A percentile compares a stretch with the other conserved stretches of the same genome.
phyloP scores from a whole-genome alignment of 1,140 invertebrate species.

The Liolophura sinensis region DNA sequence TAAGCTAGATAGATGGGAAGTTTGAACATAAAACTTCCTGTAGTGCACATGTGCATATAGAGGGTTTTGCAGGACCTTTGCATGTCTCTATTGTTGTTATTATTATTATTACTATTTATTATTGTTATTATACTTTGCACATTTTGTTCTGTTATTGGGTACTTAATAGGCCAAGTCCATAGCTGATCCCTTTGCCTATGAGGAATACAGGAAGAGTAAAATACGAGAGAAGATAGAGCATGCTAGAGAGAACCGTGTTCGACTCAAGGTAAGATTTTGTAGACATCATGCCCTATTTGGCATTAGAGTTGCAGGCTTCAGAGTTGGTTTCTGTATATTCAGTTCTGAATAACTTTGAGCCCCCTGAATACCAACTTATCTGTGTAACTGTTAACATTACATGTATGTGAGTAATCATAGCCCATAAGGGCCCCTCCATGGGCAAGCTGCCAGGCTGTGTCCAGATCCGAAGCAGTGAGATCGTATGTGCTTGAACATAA shows the following conservation, averaged over 20 bases:
- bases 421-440: too few relatives aligned
- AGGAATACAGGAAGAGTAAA: slow-evolving; percentile 89
- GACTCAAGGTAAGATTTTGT: slow-evolving; percentile 63
- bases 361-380: neutral
- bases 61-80: too few relatives aligned
- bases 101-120: too few relatives aligned
- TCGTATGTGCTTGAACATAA: too few relatives aligned
- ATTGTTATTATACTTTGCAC: neutral
- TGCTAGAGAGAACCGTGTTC: slow-evolving; percentile 76
- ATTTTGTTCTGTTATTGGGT: slow-evolving; percentile 11
- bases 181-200: slow-evolving; percentile 91
- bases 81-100: too few relatives aligned
- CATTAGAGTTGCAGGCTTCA: neutral
- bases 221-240: slow-evolving; percentile 87
- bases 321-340: neutral
- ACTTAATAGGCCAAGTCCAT: slow-evolving; percentile 75
- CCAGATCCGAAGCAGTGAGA: too few relatives aligned
- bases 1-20: too few relatives aligned
- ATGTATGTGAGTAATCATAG: too few relatives aligned
- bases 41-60: too few relatives aligned
- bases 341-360: neutral
- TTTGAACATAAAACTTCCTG: too few relatives aligned
- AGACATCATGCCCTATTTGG: neutral
- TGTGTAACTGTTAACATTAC: too few relatives aligned
- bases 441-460: too few relatives aligned